These are phyloP conservation scores for Hypsibius dujardini DNA, from an alignment of 1,140 invertebrate genomes.

Conservation along the genomic window DNA sequence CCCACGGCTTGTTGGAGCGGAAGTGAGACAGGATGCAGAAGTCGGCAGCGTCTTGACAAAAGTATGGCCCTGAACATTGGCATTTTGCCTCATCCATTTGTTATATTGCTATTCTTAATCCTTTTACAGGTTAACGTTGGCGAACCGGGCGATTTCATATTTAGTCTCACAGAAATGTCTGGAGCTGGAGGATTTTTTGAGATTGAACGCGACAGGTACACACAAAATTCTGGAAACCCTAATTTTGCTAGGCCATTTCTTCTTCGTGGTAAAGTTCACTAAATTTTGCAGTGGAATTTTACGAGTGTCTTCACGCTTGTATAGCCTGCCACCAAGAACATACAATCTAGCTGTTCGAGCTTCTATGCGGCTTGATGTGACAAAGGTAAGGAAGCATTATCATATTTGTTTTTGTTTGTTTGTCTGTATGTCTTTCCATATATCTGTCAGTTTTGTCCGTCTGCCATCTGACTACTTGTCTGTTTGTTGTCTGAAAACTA, in stretches of 20 bases:
- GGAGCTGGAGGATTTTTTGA: neutral
- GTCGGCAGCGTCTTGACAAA: neutral
- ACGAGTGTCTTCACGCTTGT: neutral
- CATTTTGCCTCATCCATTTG: too few relatives aligned
- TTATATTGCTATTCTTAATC: too few relatives aligned
- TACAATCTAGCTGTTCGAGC: neutral
- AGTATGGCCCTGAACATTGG: too few relatives aligned
- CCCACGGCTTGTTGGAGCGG: too few relatives aligned
- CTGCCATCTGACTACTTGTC: too few relatives aligned
- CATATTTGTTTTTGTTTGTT: too few relatives aligned
- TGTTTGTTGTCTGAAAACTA: too few relatives aligned
- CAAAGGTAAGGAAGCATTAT: neutral
- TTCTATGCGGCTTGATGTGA: neutral
- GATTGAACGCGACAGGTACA: neutral
- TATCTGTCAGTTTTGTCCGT: too few relatives aligned
- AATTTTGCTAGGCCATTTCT: too few relatives aligned
- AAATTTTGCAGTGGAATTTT: neutral
- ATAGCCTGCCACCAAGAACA: neutral
- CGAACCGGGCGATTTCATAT: neutral
- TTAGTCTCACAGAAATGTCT: neutral
- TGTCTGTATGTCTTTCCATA: too few relatives aligned
- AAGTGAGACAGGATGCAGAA: neutral
- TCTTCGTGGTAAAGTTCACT: too few relatives aligned
- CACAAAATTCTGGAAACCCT: too few relatives aligned
- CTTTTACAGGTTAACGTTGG: constrained; percentile 10